Evolutionary conservation across 2,113 vertebrate species (phyloP).

Genomic region (Scomber colias): DNA sequence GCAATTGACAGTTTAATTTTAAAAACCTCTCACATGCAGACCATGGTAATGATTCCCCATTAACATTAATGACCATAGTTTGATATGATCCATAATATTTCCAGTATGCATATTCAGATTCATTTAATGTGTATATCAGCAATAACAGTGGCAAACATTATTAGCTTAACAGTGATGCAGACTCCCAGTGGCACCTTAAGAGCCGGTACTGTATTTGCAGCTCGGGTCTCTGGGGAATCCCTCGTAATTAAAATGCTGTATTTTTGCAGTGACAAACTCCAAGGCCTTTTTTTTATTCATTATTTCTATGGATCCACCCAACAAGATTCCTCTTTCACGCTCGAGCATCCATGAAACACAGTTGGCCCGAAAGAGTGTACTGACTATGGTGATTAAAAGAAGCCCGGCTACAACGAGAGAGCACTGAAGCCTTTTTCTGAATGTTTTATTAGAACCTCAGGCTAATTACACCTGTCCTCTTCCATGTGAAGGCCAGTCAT

Average conservation of each 20-base stretch:
- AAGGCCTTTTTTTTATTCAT: constrained; percentile 62
- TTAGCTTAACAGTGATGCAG: constrained; percentile 67
- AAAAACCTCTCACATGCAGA: constrained; percentile 54
- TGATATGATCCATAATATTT: constrained; percentile 68
- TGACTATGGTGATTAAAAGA: constrained; percentile 66
- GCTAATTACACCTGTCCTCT: not conserved
- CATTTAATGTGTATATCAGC: constrained; percentile 67
- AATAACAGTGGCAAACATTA: constrained; percentile 60
- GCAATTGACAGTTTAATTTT: constrained; percentile 52
- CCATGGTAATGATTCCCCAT: constrained; percentile 58
- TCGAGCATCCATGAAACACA: constrained; percentile 78
- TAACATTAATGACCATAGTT: constrained; percentile 62
- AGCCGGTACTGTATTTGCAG: constrained; percentile 58
- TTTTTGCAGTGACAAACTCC: constrained; percentile 62
- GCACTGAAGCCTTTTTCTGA: not conserved
- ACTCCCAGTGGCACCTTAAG: constrained; percentile 45
- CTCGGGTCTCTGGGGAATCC: constrained; percentile 50
- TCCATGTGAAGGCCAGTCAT: not conserved
- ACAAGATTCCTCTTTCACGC: constrained; percentile 82
- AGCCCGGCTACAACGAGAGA: constrained; percentile 21
- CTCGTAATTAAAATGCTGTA: constrained; percentile 76
- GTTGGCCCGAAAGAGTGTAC: constrained; percentile 64
- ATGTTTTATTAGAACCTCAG: not conserved
- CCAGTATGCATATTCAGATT: constrained; percentile 61
- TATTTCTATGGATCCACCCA: constrained; percentile 82